These are phyloP conservation scores for Danio rerio DNA, from an alignment of 2,113 vertebrate genomes.

Conservation along the genomic window DNA sequence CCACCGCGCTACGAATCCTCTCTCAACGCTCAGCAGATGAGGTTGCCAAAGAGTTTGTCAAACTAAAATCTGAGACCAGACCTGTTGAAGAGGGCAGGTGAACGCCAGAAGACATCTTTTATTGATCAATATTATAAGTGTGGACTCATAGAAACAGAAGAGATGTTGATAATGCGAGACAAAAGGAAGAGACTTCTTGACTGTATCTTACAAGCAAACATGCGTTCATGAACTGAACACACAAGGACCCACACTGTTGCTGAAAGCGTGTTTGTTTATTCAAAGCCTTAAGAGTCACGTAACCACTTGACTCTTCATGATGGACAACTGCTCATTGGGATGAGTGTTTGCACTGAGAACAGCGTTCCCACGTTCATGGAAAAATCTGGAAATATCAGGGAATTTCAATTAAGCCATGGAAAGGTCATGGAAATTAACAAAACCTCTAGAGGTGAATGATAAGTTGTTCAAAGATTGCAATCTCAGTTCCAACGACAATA, in stretches of 20 bases:
- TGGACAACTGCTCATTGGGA: neutral
- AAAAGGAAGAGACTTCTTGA: neutral
- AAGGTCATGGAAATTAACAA: neutral
- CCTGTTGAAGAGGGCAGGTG: slow-evolving; percentile 91
- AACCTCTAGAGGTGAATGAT: neutral
- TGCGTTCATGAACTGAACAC: neutral
- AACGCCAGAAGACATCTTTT: slow-evolving; percentile 44
- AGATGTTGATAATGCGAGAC: neutral
- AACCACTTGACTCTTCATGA: neutral
- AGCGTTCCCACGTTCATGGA: neutral
- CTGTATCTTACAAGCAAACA: neutral
- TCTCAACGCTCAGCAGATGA: slow-evolving; percentile 93
- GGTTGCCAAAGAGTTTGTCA: slow-evolving; percentile 94
- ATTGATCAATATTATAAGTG: neutral
- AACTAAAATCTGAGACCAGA: slow-evolving; percentile 91
- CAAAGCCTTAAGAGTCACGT: slow-evolving; percentile 1
- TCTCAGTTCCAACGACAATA: no score
- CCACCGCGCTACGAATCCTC: slow-evolving; percentile 91
- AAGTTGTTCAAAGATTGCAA: no score
- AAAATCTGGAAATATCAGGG: neutral
- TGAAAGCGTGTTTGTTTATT: neutral
- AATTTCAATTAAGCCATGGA: neutral
- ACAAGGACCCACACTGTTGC: slow-evolving; percentile 1
- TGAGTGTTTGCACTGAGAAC: neutral
- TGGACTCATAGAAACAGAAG: neutral